Conservation (phyloP, 2,888 invertebrate genomes). For the Hydrotaea diabolus region DNA sequence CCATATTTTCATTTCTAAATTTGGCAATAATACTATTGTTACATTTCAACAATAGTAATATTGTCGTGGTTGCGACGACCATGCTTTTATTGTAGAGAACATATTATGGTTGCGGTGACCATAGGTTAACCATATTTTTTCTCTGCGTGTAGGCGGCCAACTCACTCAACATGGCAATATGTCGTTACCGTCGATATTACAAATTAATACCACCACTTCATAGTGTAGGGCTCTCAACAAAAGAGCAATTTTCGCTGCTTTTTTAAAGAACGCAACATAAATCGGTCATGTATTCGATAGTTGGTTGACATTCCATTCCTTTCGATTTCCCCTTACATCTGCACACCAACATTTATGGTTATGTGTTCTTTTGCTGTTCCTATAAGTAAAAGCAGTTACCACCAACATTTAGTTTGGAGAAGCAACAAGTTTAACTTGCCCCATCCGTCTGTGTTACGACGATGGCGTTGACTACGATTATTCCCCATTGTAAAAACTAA, state of each 20-base stretch:
- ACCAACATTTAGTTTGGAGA: constrained; percentile 51
- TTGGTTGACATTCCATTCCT: constrained; percentile 6
- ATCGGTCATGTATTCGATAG: constrained; percentile 45
- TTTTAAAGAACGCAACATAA: constrained; percentile 30
- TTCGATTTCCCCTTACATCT: constrained; percentile 5
- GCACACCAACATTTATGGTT: constrained; percentile 32
- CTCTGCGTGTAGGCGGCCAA: too few relatives aligned
- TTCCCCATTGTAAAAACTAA: not conserved
- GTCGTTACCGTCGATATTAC: not conserved
- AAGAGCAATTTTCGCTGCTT: not conserved
- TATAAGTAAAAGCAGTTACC: constrained; percentile 49
- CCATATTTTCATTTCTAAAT: too few relatives aligned
- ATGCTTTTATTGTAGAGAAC: too few relatives aligned
- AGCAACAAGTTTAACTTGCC: constrained; percentile 62
- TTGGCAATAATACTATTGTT: too few relatives aligned
- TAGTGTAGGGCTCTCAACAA: not conserved
- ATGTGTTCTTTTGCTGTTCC: not conserved
- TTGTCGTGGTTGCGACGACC: too few relatives aligned
- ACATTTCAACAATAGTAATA: too few relatives aligned
- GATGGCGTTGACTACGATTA: not conserved
- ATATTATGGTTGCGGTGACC: too few relatives aligned
- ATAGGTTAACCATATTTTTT: too few relatives aligned
- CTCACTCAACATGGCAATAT: too few relatives aligned
- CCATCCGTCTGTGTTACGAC: too few relatives aligned
- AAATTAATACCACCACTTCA: not conserved